Conservation (phyloP, 2,113 vertebrate genomes). For the Rhegmatorhina hoffmannsi region DNA sequence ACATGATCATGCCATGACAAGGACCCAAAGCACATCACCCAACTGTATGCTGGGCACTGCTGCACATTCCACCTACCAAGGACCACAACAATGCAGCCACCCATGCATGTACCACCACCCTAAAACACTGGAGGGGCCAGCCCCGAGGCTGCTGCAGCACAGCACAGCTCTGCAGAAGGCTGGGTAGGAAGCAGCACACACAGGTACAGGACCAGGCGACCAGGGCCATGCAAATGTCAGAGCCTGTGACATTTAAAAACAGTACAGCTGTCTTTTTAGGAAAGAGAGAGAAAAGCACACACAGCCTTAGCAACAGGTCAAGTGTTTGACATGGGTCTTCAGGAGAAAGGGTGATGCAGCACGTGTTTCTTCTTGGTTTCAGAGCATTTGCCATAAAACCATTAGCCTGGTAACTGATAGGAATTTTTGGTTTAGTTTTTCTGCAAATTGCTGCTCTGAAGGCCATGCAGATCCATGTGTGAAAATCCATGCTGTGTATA, state of each 20-base stretch:
- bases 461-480: neutral
- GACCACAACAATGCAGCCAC: neutral
- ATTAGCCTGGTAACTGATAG: neutral
- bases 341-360: neutral
- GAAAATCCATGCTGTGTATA: neutral
- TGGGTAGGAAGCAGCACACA: neutral
- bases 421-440: neutral
- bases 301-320: constrained; percentile 52
- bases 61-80: neutral
- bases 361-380: neutral
- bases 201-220: neutral
- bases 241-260: neutral
- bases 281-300: neutral
- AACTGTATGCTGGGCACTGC: accelerated
- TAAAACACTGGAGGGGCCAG: neutral
- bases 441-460: neutral
- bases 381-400: neutral
- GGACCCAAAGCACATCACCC: neutral
- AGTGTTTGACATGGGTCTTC: neutral
- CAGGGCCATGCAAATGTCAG: neutral
- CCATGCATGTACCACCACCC: neutral
- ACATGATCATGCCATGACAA: neutral
- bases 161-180: neutral
- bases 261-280: neutral
- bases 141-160: neutral